These are phyloP conservation scores for Rostratula benghalensis DNA, from an alignment of 2,113 vertebrate species.

Conservation along the genomic window DNA sequence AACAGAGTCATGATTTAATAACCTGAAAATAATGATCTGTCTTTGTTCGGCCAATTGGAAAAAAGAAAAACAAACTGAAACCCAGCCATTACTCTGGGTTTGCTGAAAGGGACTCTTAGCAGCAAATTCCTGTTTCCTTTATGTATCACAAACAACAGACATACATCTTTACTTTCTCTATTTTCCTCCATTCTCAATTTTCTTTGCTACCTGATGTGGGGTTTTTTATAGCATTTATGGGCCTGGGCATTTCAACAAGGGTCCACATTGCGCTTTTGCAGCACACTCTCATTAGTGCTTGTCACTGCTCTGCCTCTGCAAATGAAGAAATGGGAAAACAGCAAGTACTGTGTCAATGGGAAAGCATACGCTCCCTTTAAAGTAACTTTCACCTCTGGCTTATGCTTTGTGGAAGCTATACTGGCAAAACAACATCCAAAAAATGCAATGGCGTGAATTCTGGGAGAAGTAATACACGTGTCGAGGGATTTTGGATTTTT, in stretches of 20 bases:
- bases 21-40: not conserved
- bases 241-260: not conserved
- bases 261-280: not conserved
- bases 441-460: not conserved
- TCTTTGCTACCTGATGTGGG: not conserved
- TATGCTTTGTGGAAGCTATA: not conserved
- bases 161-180: not conserved
- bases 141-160: not conserved
- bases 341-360: fast-evolving
- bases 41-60: not conserved
- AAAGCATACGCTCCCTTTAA: not conserved
- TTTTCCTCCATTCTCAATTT: not conserved
- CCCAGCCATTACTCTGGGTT: not conserved
- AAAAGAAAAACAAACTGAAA: not conserved
- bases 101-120: not conserved
- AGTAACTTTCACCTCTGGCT: not conserved
- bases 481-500: not conserved
- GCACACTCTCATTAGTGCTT: not conserved
- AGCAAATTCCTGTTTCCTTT: not conserved
- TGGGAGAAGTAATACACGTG: not conserved
- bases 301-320: not conserved
- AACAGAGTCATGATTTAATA: not conserved
- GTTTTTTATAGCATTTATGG: not conserved
- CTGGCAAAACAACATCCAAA: not conserved
- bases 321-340: not conserved